Conservation (phyloP, 2,113 vertebrate genomes). For the Himantopus leucocephalus region DNA sequence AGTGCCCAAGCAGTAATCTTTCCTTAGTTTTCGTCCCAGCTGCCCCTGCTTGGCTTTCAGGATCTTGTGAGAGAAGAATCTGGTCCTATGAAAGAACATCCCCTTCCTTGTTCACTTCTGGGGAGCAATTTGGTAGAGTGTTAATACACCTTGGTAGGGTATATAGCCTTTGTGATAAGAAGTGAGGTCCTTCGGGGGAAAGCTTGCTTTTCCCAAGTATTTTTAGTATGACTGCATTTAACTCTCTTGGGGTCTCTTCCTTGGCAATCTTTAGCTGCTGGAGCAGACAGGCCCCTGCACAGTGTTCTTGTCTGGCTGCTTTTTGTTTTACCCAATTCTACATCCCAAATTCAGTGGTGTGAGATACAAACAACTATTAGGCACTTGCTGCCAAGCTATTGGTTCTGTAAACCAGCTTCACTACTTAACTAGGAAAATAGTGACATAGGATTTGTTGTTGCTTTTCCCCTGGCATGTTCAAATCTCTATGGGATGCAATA, state of each 20-base stretch:
- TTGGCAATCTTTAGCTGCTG: not conserved
- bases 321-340: not conserved
- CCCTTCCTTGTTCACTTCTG: not conserved
- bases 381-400: not conserved
- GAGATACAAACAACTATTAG: not conserved
- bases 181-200: not conserved
- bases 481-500: not conserved
- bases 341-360: not conserved
- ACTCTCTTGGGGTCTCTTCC: not conserved
- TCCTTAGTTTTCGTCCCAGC: not conserved
- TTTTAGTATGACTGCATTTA: not conserved
- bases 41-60: not conserved
- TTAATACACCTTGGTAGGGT: not conserved
- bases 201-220: constrained; percentile 1
- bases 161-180: not conserved
- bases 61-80: not conserved
- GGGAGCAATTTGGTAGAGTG: not conserved
- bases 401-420: not conserved
- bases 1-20: not conserved
- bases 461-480: not conserved
- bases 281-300: not conserved
- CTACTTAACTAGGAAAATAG: not conserved
- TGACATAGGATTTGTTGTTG: not conserved
- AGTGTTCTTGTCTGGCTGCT: not conserved
- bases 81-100: not conserved